Conservation (phyloP, 2,113 vertebrate species). For the Nycticorax nycticorax region DNA sequence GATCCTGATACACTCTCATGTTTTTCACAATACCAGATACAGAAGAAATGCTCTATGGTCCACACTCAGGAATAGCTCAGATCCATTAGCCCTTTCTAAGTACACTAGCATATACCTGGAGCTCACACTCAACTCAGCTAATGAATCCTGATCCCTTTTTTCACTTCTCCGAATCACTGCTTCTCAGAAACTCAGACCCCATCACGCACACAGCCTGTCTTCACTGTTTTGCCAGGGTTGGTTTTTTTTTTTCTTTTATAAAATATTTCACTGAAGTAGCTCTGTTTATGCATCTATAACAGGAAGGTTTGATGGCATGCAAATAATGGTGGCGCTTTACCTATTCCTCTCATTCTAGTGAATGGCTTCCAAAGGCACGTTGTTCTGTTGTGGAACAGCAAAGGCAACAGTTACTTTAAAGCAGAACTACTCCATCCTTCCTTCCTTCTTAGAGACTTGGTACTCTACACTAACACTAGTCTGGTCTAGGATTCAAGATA, state of each 20-base stretch:
- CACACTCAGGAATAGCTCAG: background rate
- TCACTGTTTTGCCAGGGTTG: fast-evolving
- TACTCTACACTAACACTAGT: background rate
- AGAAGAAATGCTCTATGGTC: background rate
- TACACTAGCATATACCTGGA: background rate
- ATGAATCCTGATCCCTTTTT: background rate
- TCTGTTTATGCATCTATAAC: background rate
- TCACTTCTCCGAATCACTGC: background rate
- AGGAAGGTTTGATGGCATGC: background rate
- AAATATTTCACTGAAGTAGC: background rate
- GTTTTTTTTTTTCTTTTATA: background rate
- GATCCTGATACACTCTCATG: background rate
- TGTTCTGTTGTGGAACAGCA: background rate
- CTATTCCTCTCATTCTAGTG: background rate
- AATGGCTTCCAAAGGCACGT: background rate
- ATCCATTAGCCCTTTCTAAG: background rate
- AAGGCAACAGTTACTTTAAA: background rate
- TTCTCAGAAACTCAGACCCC: background rate
- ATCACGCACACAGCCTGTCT: fast-evolving
- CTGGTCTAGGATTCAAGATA: background rate
- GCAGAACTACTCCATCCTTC: background rate
- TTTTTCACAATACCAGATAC: background rate
- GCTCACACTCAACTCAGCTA: background rate
- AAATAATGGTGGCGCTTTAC: background rate
- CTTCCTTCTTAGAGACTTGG: background rate